Percentiles rank a stretch among this genome's conserved stretches.
Evolutionary conservation across 23 tunicate genomes (phyloP).

Genomic region (Ascidia mentula): DNA sequence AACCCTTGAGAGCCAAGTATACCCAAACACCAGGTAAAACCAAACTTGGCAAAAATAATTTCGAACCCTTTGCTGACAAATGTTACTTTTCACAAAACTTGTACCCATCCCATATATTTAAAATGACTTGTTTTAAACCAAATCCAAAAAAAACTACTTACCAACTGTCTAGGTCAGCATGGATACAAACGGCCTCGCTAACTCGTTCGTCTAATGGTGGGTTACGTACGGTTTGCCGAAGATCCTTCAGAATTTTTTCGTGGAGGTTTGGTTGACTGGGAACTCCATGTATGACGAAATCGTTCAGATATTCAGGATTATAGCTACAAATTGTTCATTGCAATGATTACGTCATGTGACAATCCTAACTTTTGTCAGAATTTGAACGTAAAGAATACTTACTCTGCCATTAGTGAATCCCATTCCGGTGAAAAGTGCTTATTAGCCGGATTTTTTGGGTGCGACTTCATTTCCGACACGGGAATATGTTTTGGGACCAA

Average conservation of each 20-base stretch:
- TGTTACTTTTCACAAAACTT: too few species aligned
- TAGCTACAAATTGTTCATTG: constrained; percentile 82
- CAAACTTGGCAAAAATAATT: too few species aligned
- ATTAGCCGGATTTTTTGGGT: neutral
- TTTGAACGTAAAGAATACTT: neutral
- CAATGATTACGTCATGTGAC: too few species aligned
- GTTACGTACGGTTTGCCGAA: constrained; percentile 30
- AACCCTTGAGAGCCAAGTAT: too few species aligned
- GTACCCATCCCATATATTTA: neutral
- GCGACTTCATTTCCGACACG: neutral
- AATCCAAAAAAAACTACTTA: constrained; percentile 15
- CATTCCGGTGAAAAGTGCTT: constrained; percentile 22
- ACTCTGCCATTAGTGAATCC: constrained; percentile 59
- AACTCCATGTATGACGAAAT: constrained; percentile 79
- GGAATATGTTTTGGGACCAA: neutral
- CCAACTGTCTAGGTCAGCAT: constrained; percentile 87
- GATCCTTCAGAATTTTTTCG: constrained; percentile 34
- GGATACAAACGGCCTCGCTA: constrained; percentile 65
- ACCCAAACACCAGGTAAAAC: too few species aligned
- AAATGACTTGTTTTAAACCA: neutral
- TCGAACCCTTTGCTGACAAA: too few species aligned
- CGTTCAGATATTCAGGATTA: constrained; percentile 64
- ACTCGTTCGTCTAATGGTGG: constrained; percentile 77
- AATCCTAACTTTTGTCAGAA: too few species aligned
- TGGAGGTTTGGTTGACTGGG: constrained; percentile 53